These are phyloP conservation scores for Rhinoderma darwinii DNA, from an alignment of 2,113 vertebrate species.

Conservation along the genomic window DNA sequence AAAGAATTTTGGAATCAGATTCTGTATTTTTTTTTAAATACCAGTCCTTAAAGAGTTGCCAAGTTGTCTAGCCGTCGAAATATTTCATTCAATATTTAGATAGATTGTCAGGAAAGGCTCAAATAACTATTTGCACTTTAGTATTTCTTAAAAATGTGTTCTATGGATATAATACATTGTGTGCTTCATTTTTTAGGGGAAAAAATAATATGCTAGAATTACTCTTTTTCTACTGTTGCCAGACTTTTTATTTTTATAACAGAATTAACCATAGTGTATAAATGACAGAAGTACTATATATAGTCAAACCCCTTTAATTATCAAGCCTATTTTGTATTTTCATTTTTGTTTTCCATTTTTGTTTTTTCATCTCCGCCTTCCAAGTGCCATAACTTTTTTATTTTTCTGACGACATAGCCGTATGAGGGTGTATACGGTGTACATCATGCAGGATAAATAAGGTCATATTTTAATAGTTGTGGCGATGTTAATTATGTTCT, in stretches of 20 bases:
- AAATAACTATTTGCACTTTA: slow-evolving; percentile 23
- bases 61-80: slow-evolving; percentile 49
- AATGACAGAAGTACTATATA: no score
- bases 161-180: not conserved
- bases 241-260: not conserved
- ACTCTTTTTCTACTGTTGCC: not conserved
- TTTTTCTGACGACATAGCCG: no score
- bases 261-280: no score
- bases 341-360: no score
- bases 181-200: not conserved
- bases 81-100: slow-evolving; percentile 49
- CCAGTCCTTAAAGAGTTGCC: slow-evolving; percentile 48
- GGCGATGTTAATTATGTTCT: no score
- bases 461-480: no score
- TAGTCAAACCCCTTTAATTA: no score
- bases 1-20: slow-evolving; percentile 41
- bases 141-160: not conserved
- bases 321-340: no score
- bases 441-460: no score
- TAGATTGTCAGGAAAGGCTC: slow-evolving; percentile 29
- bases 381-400: no score
- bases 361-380: no score
- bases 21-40: slow-evolving; percentile 28
- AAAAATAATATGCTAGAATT: not conserved
- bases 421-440: no score